A percentile compares a stretch with the other conserved stretches of the same genome.
Conservation (phyloP, 2,113 vertebrate genomes). For the Arenaria interpres region DNA sequence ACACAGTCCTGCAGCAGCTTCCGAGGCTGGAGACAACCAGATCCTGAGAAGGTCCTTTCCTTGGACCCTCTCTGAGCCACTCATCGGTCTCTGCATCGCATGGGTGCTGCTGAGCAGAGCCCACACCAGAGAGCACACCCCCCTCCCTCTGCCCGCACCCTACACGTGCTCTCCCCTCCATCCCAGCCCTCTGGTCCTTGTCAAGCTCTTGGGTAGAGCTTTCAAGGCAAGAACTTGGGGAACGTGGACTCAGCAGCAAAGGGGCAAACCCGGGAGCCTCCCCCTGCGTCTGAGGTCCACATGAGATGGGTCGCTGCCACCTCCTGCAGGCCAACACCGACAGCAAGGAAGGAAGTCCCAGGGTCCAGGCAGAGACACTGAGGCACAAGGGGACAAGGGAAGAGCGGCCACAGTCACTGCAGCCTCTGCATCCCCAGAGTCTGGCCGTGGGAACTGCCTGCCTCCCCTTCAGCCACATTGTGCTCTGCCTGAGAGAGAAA, state of each 20-base stretch:
- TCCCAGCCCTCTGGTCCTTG: neutral
- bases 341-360: neutral
- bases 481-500: neutral
- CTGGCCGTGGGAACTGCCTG: neutral
- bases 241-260: neutral
- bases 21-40: neutral
- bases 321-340: neutral
- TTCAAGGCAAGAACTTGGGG: neutral
- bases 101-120: neutral
- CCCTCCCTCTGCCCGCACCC: neutral
- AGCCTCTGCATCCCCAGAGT: accelerated
- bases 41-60: neutral
- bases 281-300: accelerated
- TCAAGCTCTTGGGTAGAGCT: neutral
- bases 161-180: accelerated
- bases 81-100: neutral
- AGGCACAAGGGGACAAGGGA: neutral
- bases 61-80: neutral
- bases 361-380: neutral
- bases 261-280: neutral
- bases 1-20: neutral
- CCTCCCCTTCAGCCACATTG: neutral
- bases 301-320: neutral
- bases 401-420: neutral
- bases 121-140: accelerated